Evolutionary conservation across 2,797 vertebrate species (phyloP), one percentile per base, ranked within the genome.

Genomic region (Notoglanidium macrostoma): DNA sequence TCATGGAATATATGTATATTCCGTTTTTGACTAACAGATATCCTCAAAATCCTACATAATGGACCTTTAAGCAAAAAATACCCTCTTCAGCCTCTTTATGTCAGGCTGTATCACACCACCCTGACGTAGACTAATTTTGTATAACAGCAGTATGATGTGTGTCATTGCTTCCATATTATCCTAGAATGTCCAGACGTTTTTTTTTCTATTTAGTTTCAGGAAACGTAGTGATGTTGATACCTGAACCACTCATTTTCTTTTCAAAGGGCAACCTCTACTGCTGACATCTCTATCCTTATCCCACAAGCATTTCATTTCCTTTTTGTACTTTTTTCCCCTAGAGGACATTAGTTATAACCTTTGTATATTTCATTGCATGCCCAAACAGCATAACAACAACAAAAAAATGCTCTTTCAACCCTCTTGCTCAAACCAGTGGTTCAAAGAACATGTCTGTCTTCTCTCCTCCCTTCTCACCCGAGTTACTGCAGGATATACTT

Each of bases 401-500:
- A 86, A 83, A 40, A 61, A 79, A 49, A 59, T 74, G 68, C 59
- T 87, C 49, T 65, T 86, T 57, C 57, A 77, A 65, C 79, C 35
- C 21, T 85, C 46, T 32, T 83, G 12, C 55, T 68, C 14, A 61
- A 74, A 35, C 55, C 67, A 44, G 63, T 51, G 51, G 26, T 70
- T 63, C 8, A n/a, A 54, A 44, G 80, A 59, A 59, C 11, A n/a
- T 21, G 40, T 21, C 15, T 83, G 49, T 51, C 59, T 72, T 78
- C 26, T 76, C 63, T 29, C 59, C 19, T 49, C 11, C 2, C 46
- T 26, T 11, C 51, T n/a, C 11, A 35, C 65, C 35, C 5, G 26
- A 78, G 54, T 86, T 26, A 55, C 87, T 86, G 70, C 65, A 84
- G 84, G 88, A 88, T 85, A 90, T 86, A 90, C 82, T 85, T 80